phyloP scores from a whole-genome alignment of 2,113 vertebrate species.

The Rhagologus leucostigma region DNA sequence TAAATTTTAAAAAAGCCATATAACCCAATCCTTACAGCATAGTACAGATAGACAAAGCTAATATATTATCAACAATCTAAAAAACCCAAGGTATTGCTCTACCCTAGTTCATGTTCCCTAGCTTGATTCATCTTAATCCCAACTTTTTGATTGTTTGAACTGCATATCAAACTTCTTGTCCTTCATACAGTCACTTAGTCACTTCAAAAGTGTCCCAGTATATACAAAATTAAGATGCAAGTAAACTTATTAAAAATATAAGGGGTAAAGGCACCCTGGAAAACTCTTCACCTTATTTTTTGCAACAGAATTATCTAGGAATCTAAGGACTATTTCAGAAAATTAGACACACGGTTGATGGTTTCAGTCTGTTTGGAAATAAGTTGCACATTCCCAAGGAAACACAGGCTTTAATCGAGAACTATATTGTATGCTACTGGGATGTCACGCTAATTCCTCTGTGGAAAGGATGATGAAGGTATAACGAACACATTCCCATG shows the following conservation, averaged over 20 bases:
- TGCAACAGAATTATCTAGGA: neutral
- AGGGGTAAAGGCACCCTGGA: neutral
- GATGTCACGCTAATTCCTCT: neutral
- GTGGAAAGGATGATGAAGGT: neutral
- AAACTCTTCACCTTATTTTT: neutral
- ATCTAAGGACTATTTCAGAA: neutral
- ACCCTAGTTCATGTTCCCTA: neutral
- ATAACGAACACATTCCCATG: neutral
- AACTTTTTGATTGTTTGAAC: neutral
- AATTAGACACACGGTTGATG: neutral
- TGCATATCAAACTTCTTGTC: neutral
- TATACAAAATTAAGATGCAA: neutral
- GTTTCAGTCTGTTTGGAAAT: neutral
- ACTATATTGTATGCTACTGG: neutral
- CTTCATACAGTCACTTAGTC: neutral
- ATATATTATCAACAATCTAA: neutral
- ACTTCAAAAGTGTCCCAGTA: neutral
- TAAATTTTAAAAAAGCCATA: neutral
- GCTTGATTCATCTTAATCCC: neutral
- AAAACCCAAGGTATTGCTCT: neutral
- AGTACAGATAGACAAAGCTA: neutral
- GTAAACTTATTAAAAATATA: neutral
- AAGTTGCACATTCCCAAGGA: neutral
- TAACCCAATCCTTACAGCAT: neutral
- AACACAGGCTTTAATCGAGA: neutral